Percentiles rank a stretch among this genome's conserved stretches.
Evolutionary conservation across 64 coral and sea anemone genomes (phyloP).

Genomic region (Montipora sp.): DNA sequence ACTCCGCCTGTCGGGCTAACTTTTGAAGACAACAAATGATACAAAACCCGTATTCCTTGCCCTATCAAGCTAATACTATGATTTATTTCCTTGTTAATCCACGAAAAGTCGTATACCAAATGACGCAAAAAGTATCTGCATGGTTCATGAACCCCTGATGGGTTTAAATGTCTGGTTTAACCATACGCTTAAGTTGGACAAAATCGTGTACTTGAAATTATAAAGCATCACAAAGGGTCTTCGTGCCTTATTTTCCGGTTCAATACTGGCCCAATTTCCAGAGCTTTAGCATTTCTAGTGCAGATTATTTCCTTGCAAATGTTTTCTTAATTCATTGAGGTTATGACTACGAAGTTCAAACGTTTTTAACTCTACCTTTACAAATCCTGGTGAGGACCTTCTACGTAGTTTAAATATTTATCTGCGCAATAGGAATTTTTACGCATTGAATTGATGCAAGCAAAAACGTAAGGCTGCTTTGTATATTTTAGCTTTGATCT

Average conservation of each 20-base stretch:
- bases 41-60: no score
- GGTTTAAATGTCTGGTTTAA: neutral
- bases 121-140: neutral
- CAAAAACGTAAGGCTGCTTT: neutral
- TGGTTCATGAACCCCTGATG: neutral
- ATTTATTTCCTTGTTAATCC: slow-evolving; percentile 28
- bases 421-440: neutral
- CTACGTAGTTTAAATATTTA: neutral
- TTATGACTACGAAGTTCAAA: neutral
- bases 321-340: slow-evolving; percentile 7
- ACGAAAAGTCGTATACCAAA: neutral
- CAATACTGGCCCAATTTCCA: slow-evolving; percentile 16
- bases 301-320: neutral
- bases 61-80: neutral
- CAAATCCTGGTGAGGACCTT: no score
- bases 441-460: neutral
- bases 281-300: neutral
- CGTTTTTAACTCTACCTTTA: no score
- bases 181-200: neutral
- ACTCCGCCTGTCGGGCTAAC: no score
- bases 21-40: no score
- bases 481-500: neutral
- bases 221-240: slow-evolving; percentile 18
- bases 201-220: slow-evolving; percentile 26
- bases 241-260: slow-evolving; percentile 49